phyloP scores from a whole-genome alignment of 2,113 vertebrate species.

The Coturnix japonica region DNA sequence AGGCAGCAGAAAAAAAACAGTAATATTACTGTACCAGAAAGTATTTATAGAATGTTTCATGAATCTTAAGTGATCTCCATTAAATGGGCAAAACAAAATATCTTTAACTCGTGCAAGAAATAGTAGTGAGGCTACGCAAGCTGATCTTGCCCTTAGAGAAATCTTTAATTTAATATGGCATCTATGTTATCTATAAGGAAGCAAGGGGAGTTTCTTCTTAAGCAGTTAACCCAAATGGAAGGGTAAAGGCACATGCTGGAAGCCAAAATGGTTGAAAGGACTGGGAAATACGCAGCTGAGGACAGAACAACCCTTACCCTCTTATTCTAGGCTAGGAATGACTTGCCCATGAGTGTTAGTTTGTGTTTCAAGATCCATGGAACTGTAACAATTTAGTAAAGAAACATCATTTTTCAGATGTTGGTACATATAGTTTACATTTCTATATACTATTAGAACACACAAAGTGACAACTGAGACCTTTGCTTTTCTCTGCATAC shows the following conservation, averaged over 20 bases:
- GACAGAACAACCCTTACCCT: constrained; percentile 68
- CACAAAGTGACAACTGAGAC: constrained; percentile 75
- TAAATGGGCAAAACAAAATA: constrained; percentile 46
- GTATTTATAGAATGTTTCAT: constrained; percentile 11
- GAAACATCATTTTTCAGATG: constrained; percentile 55
- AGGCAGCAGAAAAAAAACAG: not conserved
- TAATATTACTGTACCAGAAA: not conserved
- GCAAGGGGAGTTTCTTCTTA: constrained; percentile 5
- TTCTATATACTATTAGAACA: constrained; percentile 67
- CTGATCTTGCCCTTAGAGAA: not conserved
- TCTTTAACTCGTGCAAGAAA: not conserved
- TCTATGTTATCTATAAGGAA: not conserved
- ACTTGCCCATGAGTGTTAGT: constrained; percentile 63
- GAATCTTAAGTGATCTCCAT: constrained; percentile 30
- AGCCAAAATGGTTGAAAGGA: constrained; percentile 31
- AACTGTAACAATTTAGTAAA: constrained; percentile 66
- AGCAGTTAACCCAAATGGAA: constrained; percentile 45
- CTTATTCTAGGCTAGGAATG: constrained; percentile 67
- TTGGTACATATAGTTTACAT: constrained; percentile 46
- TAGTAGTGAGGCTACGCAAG: not conserved
- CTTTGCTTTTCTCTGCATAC: constrained; percentile 93
- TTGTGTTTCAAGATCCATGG: constrained; percentile 66
- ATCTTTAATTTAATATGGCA: not conserved
- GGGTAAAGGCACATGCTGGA: constrained; percentile 56
- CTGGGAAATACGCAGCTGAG: constrained; percentile 41